A percentile compares a stretch with the other conserved stretches of the same genome.
These are phyloP conservation scores for Azorinus chamasolen DNA, from an alignment of 2,888 invertebrate genomes.

Conservation along the genomic window DNA sequence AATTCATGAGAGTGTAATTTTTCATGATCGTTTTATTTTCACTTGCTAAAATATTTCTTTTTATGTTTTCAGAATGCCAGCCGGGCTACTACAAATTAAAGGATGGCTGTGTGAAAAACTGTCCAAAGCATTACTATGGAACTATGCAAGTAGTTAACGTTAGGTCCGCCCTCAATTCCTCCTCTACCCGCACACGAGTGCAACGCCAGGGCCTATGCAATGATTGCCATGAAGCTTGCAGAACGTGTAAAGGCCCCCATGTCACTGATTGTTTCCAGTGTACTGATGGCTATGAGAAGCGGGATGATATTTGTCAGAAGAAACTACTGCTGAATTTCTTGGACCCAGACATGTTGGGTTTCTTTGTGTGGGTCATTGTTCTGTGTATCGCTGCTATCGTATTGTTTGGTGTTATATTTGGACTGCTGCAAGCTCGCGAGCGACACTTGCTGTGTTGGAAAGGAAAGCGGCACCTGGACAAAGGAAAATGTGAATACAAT, in stretches of 20 bases:
- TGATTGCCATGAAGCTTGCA: slow-evolving; percentile 77
- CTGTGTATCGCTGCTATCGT: slow-evolving; percentile 80
- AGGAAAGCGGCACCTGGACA: slow-evolving; percentile 70
- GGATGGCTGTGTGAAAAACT: slow-evolving; percentile 77
- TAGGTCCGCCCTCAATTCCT: slow-evolving; percentile 59
- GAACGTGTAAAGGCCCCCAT: slow-evolving; percentile 77
- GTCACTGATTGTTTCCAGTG: slow-evolving; percentile 79
- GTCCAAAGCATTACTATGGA: slow-evolving; percentile 80
- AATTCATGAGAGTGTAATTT: too few species aligned
- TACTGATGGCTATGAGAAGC: slow-evolving; percentile 69
- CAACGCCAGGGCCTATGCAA: slow-evolving; percentile 77
- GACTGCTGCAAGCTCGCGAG: slow-evolving; percentile 78
- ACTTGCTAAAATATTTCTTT: slow-evolving; percentile 1
- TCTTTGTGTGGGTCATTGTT: slow-evolving; percentile 80
- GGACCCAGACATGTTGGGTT: slow-evolving; percentile 80
- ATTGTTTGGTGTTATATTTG: slow-evolving; percentile 79
- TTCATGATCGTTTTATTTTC: too few species aligned
- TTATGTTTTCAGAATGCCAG: slow-evolving; percentile 76
- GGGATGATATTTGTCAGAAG: slow-evolving; percentile 72
- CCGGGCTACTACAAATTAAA: slow-evolving; percentile 79
- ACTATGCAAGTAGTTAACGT: slow-evolving; percentile 75
- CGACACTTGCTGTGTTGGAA: slow-evolving; percentile 78
- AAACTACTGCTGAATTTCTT: slow-evolving; percentile 81
- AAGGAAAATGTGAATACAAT: slow-evolving; percentile 74
- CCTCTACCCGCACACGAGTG: slow-evolving; percentile 61